Evolutionary conservation across 2,888 invertebrate genomes (phyloP).

Genomic region (Pristionchus mayeri): DNA sequence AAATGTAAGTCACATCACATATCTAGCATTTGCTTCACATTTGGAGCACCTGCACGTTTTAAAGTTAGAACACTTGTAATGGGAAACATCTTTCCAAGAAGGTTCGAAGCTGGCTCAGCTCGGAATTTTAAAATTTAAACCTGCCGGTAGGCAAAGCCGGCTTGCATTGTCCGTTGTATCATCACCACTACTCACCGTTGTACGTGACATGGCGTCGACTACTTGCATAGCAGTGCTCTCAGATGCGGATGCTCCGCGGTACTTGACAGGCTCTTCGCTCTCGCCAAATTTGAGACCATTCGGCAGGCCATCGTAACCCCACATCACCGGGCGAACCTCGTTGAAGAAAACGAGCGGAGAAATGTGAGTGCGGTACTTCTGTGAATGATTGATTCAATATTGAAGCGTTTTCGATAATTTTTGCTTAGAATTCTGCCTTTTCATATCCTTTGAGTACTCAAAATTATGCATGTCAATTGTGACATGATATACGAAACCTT

Average conservation of each 20-base stretch:
- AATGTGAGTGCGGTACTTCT: not conserved
- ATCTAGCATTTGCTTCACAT: no score
- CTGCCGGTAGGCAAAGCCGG: no score
- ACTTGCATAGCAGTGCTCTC: not conserved
- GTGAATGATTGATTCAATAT: not conserved
- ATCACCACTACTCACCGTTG: not conserved
- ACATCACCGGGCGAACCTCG: not conserved
- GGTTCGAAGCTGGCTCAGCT: no score
- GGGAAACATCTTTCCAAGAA: no score
- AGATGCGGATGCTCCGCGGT: not conserved
- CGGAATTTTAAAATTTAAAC: no score
- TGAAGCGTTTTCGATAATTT: not conserved
- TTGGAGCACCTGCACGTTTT: not conserved
- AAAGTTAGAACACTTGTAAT: not conserved
- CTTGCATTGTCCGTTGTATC: not conserved
- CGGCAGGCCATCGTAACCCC: conserved; percentile 1
- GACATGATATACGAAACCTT: no score
- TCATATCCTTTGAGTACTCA: no score
- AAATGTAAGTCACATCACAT: not conserved
- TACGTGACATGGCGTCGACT: not conserved
- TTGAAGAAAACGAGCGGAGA: not conserved
- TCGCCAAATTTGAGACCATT: not conserved
- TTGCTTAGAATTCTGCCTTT: not conserved
- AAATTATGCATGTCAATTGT: no score
- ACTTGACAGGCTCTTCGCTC: not conserved